These are phyloP conservation scores for Torymus tubicola DNA, from an alignment of 2,888 invertebrate species.

Conservation along the genomic window DNA sequence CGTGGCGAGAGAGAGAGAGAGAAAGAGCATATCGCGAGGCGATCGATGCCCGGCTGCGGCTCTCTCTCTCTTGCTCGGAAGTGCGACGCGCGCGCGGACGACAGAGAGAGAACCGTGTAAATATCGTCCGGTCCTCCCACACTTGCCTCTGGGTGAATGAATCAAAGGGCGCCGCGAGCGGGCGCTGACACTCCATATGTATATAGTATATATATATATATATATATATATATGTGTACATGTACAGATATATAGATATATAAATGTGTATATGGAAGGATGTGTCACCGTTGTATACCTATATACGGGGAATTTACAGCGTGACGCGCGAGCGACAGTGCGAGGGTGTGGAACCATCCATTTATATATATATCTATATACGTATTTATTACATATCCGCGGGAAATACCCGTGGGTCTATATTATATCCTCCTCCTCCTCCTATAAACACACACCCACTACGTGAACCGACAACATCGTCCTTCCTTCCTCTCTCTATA, in stretches of 20 bases:
- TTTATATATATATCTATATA: too few relatives aligned
- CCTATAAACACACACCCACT: too few relatives aligned
- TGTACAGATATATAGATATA: too few relatives aligned
- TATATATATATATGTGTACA: not conserved
- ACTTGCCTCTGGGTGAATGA: constrained; percentile 1
- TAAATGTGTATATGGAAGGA: not conserved
- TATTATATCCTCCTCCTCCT: too few relatives aligned
- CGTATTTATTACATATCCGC: too few relatives aligned
- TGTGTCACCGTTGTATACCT: too few relatives aligned
- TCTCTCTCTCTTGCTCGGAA: constrained; percentile 29
- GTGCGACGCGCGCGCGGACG: constrained; percentile 35
- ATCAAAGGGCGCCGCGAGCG: constrained; percentile 29
- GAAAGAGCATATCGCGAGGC: constrained; percentile 43
- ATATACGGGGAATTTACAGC: too few relatives aligned
- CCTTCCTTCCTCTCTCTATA: too few relatives aligned
- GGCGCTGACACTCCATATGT: not conserved
- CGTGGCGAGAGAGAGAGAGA: constrained; percentile 42
- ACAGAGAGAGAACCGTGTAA: constrained; percentile 3
- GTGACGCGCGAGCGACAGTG: too few relatives aligned
- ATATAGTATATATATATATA: not conserved
- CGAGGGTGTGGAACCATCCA: too few relatives aligned
- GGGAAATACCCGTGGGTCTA: too few relatives aligned
- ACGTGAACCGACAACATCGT: too few relatives aligned
- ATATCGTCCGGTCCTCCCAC: constrained; percentile 4
- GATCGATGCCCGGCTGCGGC: constrained; percentile 40